Evolutionary conservation across 1,140 invertebrate species (phyloP).

Genomic region (Pararge aegeria): DNA sequence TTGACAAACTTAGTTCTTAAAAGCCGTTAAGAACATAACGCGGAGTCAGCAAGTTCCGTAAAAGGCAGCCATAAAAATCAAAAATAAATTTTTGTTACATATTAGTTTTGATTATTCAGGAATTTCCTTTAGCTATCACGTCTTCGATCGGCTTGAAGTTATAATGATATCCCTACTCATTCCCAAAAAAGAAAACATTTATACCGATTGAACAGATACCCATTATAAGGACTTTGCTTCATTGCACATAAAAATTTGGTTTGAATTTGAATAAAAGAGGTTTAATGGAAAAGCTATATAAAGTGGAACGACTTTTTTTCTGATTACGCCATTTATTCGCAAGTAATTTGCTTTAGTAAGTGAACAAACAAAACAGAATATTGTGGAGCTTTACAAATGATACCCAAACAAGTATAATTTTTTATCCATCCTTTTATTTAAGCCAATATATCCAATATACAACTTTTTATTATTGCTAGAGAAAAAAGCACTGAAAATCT

Average conservation of each 20-base stretch:
- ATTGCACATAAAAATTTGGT: conserved; percentile 36
- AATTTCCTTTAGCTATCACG: background rate
- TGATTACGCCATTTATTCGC: background rate
- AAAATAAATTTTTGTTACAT: no score
- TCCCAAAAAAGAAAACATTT: conserved; percentile 30
- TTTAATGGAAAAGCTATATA: conserved; percentile 22
- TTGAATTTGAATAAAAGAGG: conserved; percentile 27
- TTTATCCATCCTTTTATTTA: no score
- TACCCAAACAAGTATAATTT: no score
- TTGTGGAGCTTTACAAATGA: background rate
- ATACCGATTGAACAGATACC: conserved; percentile 32
- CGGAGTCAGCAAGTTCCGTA: no score
- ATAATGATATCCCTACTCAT: conserved; percentile 18
- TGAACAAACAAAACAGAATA: background rate
- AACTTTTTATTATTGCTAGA: no score
- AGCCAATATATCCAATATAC: no score
- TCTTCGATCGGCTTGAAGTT: conserved; percentile 3
- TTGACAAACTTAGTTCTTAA: no score
- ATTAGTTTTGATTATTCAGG: background rate
- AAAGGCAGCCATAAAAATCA: no score
- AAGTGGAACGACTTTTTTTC: conserved; percentile 15
- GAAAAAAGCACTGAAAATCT: no score
- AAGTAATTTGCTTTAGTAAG: conserved; percentile 5
- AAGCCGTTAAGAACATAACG: no score
- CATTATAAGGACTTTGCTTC: conserved; percentile 39